Evolutionary conservation across 1,140 invertebrate species (phyloP), one percentile per base, ranked within the genome.

Genomic region (Drosophila triauraria): DNA sequence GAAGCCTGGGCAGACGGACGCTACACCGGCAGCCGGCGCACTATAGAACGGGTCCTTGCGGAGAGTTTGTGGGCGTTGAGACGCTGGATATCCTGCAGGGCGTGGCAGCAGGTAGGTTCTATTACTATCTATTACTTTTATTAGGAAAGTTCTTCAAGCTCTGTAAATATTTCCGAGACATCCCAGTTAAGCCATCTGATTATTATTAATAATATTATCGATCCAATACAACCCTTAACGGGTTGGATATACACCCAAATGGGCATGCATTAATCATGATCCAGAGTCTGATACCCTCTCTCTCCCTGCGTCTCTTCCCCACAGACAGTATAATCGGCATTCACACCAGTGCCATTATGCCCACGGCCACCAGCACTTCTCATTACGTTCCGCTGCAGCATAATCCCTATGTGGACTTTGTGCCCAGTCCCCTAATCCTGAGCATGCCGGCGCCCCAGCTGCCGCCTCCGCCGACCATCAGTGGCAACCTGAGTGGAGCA

Each of bases 311-410:
- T 15, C 23, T 56, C 9, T 38, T 13, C n/a, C 35, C 68, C 72
- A 3, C 86, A 93, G 92, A 93, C 48, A 93, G 91, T 58, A 91
- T 93, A 53, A 93, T 93, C 75, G 92, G 92, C 48, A 91, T 92
- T 50, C 90, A 91, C 50, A 80, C 72, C 46, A 82, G 72, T 54
- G 63, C 62, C 44, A 70, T 80, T n/a, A 53, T 80, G 32, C 71
- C 69, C 47, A 56, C 68, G 20, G 56, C 51, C 27, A 69, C 23
- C 38, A 32, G 54, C 47, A 59, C 71, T 47, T 57, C 64, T 25
- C 85, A 75, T 20, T 83, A 87, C 43, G 69, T 91, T 50, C 87
- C 75, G 17, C 72, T 78, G 70, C 86, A 91, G 51, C 84, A 84
- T 44, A 91, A 91, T 86, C 83, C 88, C 43, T 88, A 91, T 54